These are phyloP conservation scores for Sarcophaga variegata DNA, from an alignment of 2,888 invertebrate genomes.

Conservation along the genomic window DNA sequence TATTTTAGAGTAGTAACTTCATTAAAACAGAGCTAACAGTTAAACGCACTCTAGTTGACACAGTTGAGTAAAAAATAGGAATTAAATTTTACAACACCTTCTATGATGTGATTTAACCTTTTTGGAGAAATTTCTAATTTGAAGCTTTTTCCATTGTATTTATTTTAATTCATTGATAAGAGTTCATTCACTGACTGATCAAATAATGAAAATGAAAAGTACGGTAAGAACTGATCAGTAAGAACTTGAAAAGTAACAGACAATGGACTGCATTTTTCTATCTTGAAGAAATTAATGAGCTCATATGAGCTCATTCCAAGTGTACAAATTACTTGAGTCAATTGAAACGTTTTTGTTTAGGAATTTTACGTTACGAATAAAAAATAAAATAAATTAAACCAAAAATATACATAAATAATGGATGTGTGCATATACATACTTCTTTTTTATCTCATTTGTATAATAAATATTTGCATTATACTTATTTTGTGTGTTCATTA, in stretches of 20 bases:
- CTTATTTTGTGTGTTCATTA: slow-evolving; percentile 44
- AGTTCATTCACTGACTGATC: slow-evolving; percentile 69
- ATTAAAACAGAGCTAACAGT: too few species aligned
- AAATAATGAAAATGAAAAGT: neutral
- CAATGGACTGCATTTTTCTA: slow-evolving; percentile 45
- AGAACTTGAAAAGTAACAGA: slow-evolving; percentile 11
- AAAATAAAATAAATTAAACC: slow-evolving; percentile 19
- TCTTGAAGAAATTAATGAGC: slow-evolving; percentile 53
- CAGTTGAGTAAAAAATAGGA: too few species aligned
- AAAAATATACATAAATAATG: slow-evolving; percentile 16
- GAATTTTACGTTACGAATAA: slow-evolving; percentile 24
- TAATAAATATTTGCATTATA: slow-evolving; percentile 65
- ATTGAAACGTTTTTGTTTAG: slow-evolving; percentile 19
- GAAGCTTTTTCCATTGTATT: neutral
- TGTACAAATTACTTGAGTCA: slow-evolving; percentile 63
- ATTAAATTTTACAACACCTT: too few species aligned
- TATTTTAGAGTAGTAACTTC: too few species aligned
- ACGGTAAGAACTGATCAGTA: neutral
- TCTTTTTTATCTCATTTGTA: slow-evolving; percentile 61
- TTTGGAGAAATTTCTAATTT: neutral
- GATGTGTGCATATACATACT: too few species aligned
- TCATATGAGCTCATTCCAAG: slow-evolving; percentile 61
- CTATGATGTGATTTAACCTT: too few species aligned
- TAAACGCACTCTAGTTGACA: too few species aligned
- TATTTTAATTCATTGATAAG: slow-evolving; percentile 47